phyloP scores from a whole-genome alignment of 2,797 vertebrate species.

The Periophthalmus magnuspinnatus region DNA sequence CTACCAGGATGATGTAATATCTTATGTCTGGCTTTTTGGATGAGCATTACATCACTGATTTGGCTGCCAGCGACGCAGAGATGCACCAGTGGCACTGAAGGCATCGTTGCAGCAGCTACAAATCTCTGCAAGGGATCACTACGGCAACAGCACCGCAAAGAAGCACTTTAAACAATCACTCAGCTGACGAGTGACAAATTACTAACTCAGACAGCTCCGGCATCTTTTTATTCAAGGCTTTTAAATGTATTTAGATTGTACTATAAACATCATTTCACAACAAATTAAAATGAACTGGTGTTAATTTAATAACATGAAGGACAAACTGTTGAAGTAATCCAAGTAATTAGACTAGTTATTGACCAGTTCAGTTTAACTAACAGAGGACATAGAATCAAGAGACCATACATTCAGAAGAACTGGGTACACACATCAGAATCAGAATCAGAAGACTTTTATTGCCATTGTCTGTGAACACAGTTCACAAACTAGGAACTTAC shows the following conservation, averaged over 20 bases:
- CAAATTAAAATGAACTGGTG: constrained; percentile 14
- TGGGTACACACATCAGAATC: too few species aligned
- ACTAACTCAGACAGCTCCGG: neutral
- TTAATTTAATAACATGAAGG: neutral
- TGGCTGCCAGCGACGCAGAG: constrained; percentile 45
- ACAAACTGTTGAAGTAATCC: neutral
- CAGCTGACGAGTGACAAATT: constrained; percentile 13
- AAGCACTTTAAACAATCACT: constrained; percentile 12
- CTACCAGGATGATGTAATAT: constrained; percentile 73
- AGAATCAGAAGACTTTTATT: too few species aligned
- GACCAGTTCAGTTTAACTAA: neutral
- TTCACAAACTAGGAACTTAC: too few species aligned
- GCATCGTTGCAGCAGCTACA: constrained; percentile 30
- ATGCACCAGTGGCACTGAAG: constrained; percentile 34
- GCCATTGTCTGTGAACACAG: too few species aligned
- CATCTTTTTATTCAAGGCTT: constrained; percentile 5
- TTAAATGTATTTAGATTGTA: constrained; percentile 2
- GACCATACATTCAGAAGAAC: neutral
- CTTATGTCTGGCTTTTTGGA: constrained; percentile 58
- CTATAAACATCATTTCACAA: constrained; percentile 13
- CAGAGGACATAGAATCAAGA: neutral
- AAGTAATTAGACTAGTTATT: neutral
- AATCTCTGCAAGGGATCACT: neutral
- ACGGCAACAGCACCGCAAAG: constrained; percentile 6
- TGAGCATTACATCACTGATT: constrained; percentile 73